A percentile compares a stretch with the other conserved stretches of the same genome.
phyloP scores from a whole-genome alignment of 1,140 invertebrate genomes.

The Melipona quadrifasciata region DNA sequence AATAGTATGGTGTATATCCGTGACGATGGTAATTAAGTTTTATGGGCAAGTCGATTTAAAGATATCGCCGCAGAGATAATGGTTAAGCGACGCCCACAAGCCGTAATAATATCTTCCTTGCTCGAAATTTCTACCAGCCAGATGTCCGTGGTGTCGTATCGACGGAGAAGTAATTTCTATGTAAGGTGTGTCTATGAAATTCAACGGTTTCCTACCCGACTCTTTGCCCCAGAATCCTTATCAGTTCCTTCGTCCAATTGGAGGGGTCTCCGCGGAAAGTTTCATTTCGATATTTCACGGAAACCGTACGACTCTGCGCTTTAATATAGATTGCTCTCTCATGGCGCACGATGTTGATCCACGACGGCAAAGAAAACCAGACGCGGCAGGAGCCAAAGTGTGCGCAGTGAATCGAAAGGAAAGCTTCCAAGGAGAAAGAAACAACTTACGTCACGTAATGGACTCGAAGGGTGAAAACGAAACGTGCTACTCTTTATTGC shows the following conservation, averaged over 20 bases:
- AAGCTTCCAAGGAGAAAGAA: not conserved
- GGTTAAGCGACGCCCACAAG: not conserved
- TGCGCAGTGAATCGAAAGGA: slow-evolving; percentile 16
- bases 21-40: slow-evolving; percentile 34
- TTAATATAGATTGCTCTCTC: slow-evolving; percentile 16
- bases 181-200: not conserved
- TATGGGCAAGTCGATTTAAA: slow-evolving; percentile 1
- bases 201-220: not conserved
- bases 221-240: not conserved
- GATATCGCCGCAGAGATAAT: not conserved
- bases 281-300: slow-evolving; percentile 34
- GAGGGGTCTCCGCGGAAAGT: not conserved
- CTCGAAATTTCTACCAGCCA: not conserved
- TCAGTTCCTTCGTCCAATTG: not conserved
- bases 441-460: rapidly evolving
- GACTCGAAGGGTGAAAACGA: slow-evolving; percentile 17
- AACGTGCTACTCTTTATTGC: slow-evolving; percentile 43
- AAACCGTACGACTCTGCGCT: not conserved
- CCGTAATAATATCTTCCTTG: slow-evolving; percentile 13
- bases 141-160: no score
- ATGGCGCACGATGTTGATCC: not conserved
- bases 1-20: not conserved
- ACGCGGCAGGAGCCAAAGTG: not conserved
- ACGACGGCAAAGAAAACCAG: not conserved
- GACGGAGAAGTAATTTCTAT: slow-evolving; percentile 4